Base-by-base conservation (phyloP, 2,888 invertebrate species). In the Trachelus iudaicus region DNA sequence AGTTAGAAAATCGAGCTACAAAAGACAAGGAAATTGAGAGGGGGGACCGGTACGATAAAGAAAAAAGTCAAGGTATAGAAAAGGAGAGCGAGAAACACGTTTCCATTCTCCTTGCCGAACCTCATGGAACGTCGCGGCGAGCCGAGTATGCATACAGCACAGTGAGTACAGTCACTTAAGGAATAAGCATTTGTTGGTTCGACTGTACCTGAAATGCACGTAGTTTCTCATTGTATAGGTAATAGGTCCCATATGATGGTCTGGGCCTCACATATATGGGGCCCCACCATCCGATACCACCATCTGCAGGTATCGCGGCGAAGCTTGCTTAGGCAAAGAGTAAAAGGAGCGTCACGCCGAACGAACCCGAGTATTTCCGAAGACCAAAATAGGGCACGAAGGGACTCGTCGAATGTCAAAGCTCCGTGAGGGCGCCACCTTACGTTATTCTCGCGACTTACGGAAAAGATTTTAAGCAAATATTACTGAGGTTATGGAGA, bases 151-250 rank as follows among this genome's bases (percentile, higher is more conserved):
- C 12, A 71, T 33, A 56, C 11, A 30, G 9, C 31, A 33, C 71
- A 31, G 71, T 23, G 23, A 15, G 23, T 15, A 56, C 23, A 40
- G 40, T 15, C 15, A 15, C 13, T 40, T 15, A 15, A 6, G 40
- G 1, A 40, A 40, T 40, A 15, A 37, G 79, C 81, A 87, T 85
- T 87, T 86, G 83, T 86, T 79, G 83, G 80, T 69, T 84, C 77
- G 84, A 81, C 83, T 86, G 85, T 86, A 87, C 85, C 83, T 82
- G 82, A 83, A 82, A 81, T 80, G 82, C 83, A 79, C 76, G 71
- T 79, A 81, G 83, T 82, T 85, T 85, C 86, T 85, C 85, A 86
- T 81, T 85, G 79, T 77, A 78, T 81, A 80, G 86, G 85, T 85
- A 86, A 86, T 86, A 81, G 86, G 75, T 77, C 83, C 81, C 37